Conservation (phyloP, 2,888 invertebrate genomes). For the Corythucha ciliata region DNA sequence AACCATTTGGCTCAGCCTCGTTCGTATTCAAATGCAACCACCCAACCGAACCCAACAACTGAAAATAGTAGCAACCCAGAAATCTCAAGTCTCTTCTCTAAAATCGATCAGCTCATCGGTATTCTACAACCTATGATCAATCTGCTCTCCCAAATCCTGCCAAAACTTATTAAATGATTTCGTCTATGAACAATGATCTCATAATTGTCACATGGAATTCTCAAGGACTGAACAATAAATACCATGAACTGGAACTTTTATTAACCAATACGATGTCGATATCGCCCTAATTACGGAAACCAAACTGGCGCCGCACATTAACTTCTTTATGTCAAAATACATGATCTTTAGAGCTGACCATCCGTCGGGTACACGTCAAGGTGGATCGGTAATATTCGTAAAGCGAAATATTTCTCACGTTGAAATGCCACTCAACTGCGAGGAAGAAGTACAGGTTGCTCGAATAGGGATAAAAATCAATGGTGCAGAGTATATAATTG, state of each 20-base stretch:
- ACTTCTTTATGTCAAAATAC: constrained; percentile 1
- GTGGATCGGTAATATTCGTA: no score
- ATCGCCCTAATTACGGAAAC: neutral
- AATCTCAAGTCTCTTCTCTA: neutral
- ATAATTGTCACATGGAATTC: constrained; percentile 3
- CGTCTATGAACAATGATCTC: neutral
- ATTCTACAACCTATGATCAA: neutral
- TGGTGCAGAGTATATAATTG: no score
- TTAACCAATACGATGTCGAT: neutral
- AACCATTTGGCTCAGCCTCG: no score
- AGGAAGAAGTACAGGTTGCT: no score
- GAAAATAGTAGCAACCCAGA: no score
- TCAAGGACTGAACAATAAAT: constrained; percentile 4
- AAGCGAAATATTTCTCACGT: no score
- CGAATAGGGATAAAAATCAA: no score
- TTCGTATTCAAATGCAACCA: no score
- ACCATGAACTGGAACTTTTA: neutral
- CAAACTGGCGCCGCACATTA: neutral
- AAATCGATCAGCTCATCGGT: constrained; percentile 1
- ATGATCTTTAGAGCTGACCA: neutral
- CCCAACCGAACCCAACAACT: no score
- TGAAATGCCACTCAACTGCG: no score
- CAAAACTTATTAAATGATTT: neutral
- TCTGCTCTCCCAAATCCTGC: neutral
- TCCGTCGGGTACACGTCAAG: no score